Base-by-base conservation (phyloP, 2,113 vertebrate species). In the Zosterops pallidus region DNA sequence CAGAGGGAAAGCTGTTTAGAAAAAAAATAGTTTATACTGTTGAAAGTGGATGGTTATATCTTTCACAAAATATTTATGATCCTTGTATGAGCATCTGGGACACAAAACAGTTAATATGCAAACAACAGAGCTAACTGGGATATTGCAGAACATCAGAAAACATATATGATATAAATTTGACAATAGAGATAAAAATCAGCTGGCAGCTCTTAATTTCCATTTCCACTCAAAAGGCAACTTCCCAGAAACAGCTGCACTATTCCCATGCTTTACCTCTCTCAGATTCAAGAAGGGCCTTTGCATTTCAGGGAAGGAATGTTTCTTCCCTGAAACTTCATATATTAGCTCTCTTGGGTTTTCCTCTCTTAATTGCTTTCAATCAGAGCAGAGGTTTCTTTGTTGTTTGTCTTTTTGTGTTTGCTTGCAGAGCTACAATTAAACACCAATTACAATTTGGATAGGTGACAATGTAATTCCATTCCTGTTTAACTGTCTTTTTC, bases 151-250 rank as follows among this genome's bases (percentile, higher is more conserved):
- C 35, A 49, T 67, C 52, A 93, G 47, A 46, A 77, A 89, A 95
- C 29, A 80, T 31, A 63, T 5, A 69, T 18, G 69, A 65, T 39
- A 35, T 50, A 37, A 77, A 90, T 77, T 42, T 83, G 82, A 70
- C 67, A 77, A 91, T 39, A 74, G 64, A 83, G 64, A 79, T 63
- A 72, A 83, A 93, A 94, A 77, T 59, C 92, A 92, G 55, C 35
- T 95, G 67, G 33, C 29, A 91, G 50, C 31, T 92, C 82, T 82
- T 89, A 65, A 87, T 92, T 94, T 89, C 67, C 42, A 81, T 89
- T 95, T 79, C 44, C 62, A 42, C 74, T 70, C 56, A 70, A 79
- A 91, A 92, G 56, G 28, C 5, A 8, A 22, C 65, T 89, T 95
- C 46, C 21, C 35, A 63, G 50, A 83, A 88, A 87, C 47, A 83